Percentiles rank a stretch among this genome's conserved stretches.
phyloP scores from a whole-genome alignment of 2,888 invertebrate genomes.

The Cheilosia pagana region DNA sequence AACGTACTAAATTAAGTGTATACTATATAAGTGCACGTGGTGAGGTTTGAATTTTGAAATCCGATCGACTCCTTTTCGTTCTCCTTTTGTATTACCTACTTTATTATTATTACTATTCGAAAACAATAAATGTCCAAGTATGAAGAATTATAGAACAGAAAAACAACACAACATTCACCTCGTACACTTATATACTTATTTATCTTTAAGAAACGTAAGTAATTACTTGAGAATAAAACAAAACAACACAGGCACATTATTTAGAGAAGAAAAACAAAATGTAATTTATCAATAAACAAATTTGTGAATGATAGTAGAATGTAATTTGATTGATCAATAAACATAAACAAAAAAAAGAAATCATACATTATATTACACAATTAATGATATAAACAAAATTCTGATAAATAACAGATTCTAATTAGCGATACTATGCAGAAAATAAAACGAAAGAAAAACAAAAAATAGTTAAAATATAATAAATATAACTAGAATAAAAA shows the following conservation, averaged over 20 bases:
- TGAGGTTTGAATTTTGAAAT: slow-evolving; percentile 13
- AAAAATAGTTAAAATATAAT: slow-evolving; percentile 31
- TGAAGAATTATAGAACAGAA: slow-evolving; percentile 4
- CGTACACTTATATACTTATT: slow-evolving; percentile 46
- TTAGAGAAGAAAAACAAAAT: slow-evolving; percentile 19
- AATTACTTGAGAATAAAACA: slow-evolving; percentile 20
- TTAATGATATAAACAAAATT: slow-evolving; percentile 22
- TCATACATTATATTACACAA: slow-evolving; percentile 25
- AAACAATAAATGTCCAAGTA: slow-evolving; percentile 33
- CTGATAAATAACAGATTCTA: slow-evolving; percentile 33
- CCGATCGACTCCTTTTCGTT: no score
- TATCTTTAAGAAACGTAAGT: slow-evolving; percentile 34
- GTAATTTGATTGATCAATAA: slow-evolving; percentile 35
- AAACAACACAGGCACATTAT: slow-evolving; percentile 50
- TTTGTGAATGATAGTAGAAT: slow-evolving; percentile 31
- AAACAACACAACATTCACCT: slow-evolving; percentile 14
- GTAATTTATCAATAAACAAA: slow-evolving; percentile 40
- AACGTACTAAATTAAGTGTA: slow-evolving; percentile 58
- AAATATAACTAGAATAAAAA: slow-evolving; percentile 16
- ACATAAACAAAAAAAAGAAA: slow-evolving; percentile 3
- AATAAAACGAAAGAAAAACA: no score
- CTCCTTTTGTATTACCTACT: slow-evolving; percentile 2
- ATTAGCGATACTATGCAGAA: slow-evolving; percentile 31
- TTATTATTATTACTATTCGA: neutral
- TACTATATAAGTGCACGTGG: slow-evolving; percentile 51